Conservation (phyloP, 2,888 invertebrate genomes). For the Melangyna quadrimaculata region DNA sequence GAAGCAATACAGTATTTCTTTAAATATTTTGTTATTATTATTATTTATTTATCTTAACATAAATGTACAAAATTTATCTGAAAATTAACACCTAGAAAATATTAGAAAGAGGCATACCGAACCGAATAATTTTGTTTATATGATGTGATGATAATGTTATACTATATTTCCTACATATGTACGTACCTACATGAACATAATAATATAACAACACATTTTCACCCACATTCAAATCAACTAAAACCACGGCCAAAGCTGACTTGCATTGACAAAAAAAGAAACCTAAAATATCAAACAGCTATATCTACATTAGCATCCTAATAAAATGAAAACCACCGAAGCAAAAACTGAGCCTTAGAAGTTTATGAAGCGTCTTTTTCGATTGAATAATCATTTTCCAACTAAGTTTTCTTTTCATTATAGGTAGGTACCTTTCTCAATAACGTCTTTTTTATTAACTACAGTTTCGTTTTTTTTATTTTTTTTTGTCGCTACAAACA, state of each 20-base stretch:
- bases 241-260: not conserved
- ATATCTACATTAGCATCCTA: not conserved
- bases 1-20: too few relatives aligned
- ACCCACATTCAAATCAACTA: not conserved
- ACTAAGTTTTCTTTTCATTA: not conserved
- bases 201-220: too few relatives aligned
- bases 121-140: too few relatives aligned
- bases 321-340: not conserved
- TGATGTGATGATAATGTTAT: too few relatives aligned
- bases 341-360: conserved; percentile 1
- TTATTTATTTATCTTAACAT: too few relatives aligned
- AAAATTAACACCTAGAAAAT: too few relatives aligned
- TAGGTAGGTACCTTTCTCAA: not conserved
- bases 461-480: conserved; percentile 12
- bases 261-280: not conserved
- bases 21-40: too few relatives aligned
- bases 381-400: conserved; percentile 25
- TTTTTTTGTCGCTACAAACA: not conserved
- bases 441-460: conserved; percentile 4
- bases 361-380: conserved; percentile 27
- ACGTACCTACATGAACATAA: too few relatives aligned
- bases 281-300: not conserved
- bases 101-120: too few relatives aligned
- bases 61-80: too few relatives aligned
- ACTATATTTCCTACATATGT: too few relatives aligned